These are phyloP conservation scores for Dromiciops gliroides DNA, from an alignment of 2,113 vertebrate genomes.

Conservation along the genomic window DNA sequence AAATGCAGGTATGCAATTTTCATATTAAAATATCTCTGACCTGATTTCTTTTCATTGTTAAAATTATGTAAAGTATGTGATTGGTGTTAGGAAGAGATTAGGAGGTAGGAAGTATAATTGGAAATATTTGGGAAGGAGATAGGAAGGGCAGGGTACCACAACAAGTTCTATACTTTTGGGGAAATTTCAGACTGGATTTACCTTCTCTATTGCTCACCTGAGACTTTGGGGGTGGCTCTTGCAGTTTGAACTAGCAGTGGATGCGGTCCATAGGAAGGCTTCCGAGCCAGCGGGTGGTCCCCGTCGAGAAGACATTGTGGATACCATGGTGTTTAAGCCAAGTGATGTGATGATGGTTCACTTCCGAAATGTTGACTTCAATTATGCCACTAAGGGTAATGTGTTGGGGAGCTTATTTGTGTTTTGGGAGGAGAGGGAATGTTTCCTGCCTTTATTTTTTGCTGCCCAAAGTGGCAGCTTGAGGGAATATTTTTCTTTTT, in stretches of 20 bases:
- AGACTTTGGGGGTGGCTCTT: conserved; percentile 46
- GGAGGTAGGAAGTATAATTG: background rate
- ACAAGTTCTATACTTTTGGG: background rate
- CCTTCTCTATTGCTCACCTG: conserved; percentile 12
- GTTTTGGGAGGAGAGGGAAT: background rate
- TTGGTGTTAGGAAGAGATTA: background rate
- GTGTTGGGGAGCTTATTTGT: background rate
- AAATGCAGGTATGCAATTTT: background rate
- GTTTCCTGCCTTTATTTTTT: background rate
- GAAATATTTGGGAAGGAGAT: conserved; percentile 1
- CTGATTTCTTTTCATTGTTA: background rate
- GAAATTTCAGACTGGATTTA: background rate
- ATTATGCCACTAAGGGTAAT: conserved; percentile 92
- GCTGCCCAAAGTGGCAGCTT: background rate
- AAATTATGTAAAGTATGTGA: background rate
- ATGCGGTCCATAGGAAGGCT: conserved; percentile 90
- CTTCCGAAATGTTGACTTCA: conserved; percentile 94
- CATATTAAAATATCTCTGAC: background rate
- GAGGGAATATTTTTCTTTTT: background rate
- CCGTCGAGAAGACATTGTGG: conserved; percentile 92
- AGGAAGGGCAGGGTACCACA: background rate
- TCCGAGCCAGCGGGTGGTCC: conserved; percentile 84
- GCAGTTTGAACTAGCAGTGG: conserved; percentile 94
- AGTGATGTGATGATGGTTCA: conserved; percentile 91
- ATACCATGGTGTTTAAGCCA: conserved; percentile 95